Conservation (phyloP, 1,140 invertebrate genomes). For the Galleria mellonella region DNA sequence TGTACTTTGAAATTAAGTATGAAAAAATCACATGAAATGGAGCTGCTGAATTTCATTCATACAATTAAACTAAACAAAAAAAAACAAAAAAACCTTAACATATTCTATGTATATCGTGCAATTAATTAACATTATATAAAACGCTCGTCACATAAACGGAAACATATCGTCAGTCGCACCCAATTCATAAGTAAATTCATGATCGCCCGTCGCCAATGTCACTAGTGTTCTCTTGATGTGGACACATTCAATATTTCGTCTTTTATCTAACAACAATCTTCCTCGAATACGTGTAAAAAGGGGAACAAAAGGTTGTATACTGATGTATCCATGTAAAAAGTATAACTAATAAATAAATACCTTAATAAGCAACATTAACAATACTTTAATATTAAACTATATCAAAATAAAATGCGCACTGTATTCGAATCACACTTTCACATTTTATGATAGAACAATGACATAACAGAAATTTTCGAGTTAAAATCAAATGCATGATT, state of each 20-base stretch:
- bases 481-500: slow-evolving; percentile 61
- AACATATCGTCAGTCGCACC: slow-evolving; percentile 22
- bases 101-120: slow-evolving; percentile 27
- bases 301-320: slow-evolving; percentile 60
- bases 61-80: slow-evolving; percentile 51
- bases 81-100: slow-evolving; percentile 47
- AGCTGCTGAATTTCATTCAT: slow-evolving; percentile 57
- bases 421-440: slow-evolving; percentile 6
- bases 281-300: slow-evolving; percentile 29
- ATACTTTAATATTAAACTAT: slow-evolving; percentile 55
- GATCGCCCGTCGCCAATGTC: background rate
- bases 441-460: slow-evolving; percentile 14
- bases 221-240: background rate
- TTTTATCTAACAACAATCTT: background rate
- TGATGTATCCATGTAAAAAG: slow-evolving; percentile 68
- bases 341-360: slow-evolving; percentile 73
- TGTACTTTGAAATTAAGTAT: slow-evolving; percentile 70
- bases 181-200: slow-evolving; percentile 41
- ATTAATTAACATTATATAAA: slow-evolving; percentile 39
- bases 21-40: slow-evolving; percentile 33
- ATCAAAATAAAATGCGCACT: slow-evolving; percentile 58
- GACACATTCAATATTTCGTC: slow-evolving; percentile 1
- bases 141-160: slow-evolving; percentile 24
- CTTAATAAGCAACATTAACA: slow-evolving; percentile 65
- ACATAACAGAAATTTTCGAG: slow-evolving; percentile 26